Conservation (phyloP, 2,113 vertebrate species). For the Benitochromis conjunctus region DNA sequence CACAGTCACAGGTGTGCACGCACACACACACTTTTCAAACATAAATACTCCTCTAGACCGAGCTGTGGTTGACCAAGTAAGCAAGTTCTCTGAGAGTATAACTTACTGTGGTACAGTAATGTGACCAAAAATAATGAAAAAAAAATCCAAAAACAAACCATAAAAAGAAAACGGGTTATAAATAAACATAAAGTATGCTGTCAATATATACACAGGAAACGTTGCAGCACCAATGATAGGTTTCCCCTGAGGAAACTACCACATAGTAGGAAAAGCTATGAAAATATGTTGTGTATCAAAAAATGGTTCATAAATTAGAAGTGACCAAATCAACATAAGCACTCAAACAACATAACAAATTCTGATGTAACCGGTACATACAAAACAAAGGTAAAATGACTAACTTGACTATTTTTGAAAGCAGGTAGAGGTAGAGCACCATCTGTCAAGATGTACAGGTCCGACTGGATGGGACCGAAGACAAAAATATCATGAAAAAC, state of each 20-base stretch:
- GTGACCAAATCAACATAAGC: constrained; percentile 80
- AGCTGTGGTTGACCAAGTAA: constrained; percentile 56
- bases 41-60: constrained; percentile 72
- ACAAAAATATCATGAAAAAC: constrained; percentile 71
- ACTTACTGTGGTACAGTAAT: constrained; percentile 74
- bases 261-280: constrained; percentile 70
- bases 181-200: constrained; percentile 77
- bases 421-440: constrained; percentile 92
- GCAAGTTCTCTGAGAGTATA: constrained; percentile 70
- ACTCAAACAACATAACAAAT: constrained; percentile 78
- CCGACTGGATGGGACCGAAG: constrained; percentile 67
- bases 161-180: constrained; percentile 64
- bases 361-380: constrained; percentile 96
- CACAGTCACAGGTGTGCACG: constrained; percentile 54
- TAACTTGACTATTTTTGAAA: constrained; percentile 71
- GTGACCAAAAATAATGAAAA: constrained; percentile 33
- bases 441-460: constrained; percentile 80
- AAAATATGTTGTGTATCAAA: constrained; percentile 67
- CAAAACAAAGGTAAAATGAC: constrained; percentile 71
- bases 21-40: constrained; percentile 53
- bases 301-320: constrained; percentile 91
- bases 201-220: constrained; percentile 90
- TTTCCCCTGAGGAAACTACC: constrained; percentile 72
- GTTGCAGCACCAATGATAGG: constrained; percentile 77
- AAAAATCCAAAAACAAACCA: not conserved